These are phyloP conservation scores for Trichonephila clavata DNA, from an alignment of 1,140 invertebrate genomes.

Conservation along the genomic window DNA sequence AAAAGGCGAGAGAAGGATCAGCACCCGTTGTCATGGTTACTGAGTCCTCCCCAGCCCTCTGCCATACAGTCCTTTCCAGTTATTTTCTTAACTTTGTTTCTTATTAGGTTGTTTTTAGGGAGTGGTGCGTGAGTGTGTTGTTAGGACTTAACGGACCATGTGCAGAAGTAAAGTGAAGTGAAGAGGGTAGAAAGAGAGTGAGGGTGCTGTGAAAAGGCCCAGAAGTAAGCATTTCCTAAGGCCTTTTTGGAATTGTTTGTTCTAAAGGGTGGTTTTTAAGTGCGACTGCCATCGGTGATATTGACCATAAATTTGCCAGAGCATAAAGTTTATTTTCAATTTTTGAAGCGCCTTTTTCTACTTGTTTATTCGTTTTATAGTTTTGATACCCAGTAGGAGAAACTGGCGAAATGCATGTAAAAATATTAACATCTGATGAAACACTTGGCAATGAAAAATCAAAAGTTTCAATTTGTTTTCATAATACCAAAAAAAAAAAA, in stretches of 20 bases:
- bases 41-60: background rate
- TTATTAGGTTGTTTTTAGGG: slow-evolving; percentile 74
- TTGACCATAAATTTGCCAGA: slow-evolving; percentile 62
- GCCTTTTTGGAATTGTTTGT: slow-evolving; percentile 59
- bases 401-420: too few relatives aligned
- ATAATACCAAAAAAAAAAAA: too few relatives aligned
- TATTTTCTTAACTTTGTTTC: slow-evolving; percentile 76
- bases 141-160: slow-evolving; percentile 71
- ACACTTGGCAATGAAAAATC: too few relatives aligned
- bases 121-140: slow-evolving; percentile 50
- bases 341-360: background rate
- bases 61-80: slow-evolving; percentile 22
- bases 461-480: too few relatives aligned
- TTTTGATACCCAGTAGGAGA: too few relatives aligned
- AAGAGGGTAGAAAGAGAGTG: background rate
- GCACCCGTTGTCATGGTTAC: slow-evolving; percentile 65
- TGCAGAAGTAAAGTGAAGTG: background rate
- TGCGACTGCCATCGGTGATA: slow-evolving; percentile 35
- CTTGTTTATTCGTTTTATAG: background rate
- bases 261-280: slow-evolving; percentile 60
- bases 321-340: slow-evolving; percentile 41
- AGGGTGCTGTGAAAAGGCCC: slow-evolving; percentile 54
- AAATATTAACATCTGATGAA: too few relatives aligned
- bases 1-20: slow-evolving; percentile 61
- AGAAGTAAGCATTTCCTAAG: slow-evolving; percentile 70